Evolutionary conservation across 2,113 vertebrate species (phyloP), one percentile per base, ranked within the genome.

Genomic region (Phaetusa simplex): DNA sequence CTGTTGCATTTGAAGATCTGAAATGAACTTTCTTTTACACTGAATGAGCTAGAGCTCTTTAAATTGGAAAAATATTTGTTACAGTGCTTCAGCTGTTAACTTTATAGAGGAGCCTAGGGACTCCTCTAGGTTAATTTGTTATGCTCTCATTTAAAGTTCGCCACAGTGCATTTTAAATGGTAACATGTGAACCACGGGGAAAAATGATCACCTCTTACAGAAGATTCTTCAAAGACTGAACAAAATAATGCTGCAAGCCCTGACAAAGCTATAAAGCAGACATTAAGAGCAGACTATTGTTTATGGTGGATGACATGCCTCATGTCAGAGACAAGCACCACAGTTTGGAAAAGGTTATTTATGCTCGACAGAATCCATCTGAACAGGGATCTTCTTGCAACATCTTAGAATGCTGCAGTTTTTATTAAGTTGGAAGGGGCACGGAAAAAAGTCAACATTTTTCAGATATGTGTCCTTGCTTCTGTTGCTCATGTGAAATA

Each of bases 21-120:
- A 82, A 93, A 76, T 66, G 10, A 94, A 69, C 61, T 87, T 85
- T 58, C 45, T 40, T 72, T 94, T 58, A 69, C 43, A n/a, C 45
- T 79, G 88, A 95, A 95, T 77, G 58, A 95, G 17, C 53, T 82
- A 90, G 18, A 85, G 62, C 13, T 90, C 74, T 89, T 71, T 73
- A 82, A 91, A 82, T 65, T 76, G 62, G 53, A 88, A 93, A 74
- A 88, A 85, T 88, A 55, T 91, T 93, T 91, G 32, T 78, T 84
- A 62, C 11, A 89, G 36, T 72, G 19, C 32, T 90, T 30, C 43
- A 76, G 62, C 43, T 93, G 59, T 82, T 91, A 65, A 49, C 53
- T 49, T 76, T 82, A 72, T 45, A 92, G 92, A 81, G 45, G 42
- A 42, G 55, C 34, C 64, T 34, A 47, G 62, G 56, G 78, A 69